Conservation (phyloP, 2,888 invertebrate genomes). For the Ophion ellenae region DNA sequence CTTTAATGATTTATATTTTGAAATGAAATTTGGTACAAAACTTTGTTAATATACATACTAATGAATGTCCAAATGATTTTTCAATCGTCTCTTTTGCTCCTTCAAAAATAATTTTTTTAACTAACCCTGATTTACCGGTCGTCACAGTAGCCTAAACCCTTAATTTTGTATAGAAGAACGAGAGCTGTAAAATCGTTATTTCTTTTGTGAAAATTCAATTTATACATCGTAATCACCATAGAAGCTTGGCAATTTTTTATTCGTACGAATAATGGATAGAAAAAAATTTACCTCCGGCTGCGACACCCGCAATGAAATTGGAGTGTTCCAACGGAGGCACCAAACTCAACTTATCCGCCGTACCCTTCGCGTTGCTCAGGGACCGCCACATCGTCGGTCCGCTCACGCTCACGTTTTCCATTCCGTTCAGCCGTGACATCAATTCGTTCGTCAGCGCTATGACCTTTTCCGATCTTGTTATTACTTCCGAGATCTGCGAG, state of each 20-base stretch:
- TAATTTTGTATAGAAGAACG: no score
- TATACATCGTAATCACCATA: neutral
- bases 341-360: conserved; percentile 64
- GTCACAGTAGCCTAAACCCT: no score
- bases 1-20: no score
- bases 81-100: no score
- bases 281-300: conserved; percentile 78
- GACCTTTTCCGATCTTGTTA: conserved; percentile 72
- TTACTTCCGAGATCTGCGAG: conserved; percentile 75
- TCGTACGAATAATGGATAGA: neutral
- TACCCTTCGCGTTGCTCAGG: conserved; percentile 72
- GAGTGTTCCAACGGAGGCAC: conserved; percentile 76
- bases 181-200: no score
- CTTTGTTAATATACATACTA: no score
- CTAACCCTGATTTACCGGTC: no score
- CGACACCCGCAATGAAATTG: conserved; percentile 79
- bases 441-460: conserved; percentile 75
- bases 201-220: neutral
- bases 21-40: no score
- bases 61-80: no score
- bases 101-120: no score
- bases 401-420: conserved; percentile 56
- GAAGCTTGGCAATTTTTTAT: neutral
- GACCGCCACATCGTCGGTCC: conserved; percentile 75
- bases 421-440: conserved; percentile 75